Percentiles rank a stretch among this genome's conserved stretches.
Evolutionary conservation across 2,797 vertebrate genomes (phyloP).

Genomic region (Rhynchonycteris naso): DNA sequence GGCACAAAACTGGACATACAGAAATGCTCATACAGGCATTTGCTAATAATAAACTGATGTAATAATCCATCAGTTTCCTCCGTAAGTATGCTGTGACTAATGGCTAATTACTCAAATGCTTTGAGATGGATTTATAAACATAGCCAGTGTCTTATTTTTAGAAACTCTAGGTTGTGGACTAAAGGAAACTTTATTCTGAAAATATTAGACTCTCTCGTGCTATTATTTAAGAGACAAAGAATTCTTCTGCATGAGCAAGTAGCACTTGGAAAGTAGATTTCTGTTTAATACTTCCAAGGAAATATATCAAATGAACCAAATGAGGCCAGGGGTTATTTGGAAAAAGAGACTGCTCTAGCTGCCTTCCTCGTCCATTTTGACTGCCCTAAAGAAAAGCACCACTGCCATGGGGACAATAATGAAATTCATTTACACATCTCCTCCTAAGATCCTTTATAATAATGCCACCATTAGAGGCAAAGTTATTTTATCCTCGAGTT

Average conservation of each 20-base stretch:
- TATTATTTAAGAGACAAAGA: conserved; percentile 63
- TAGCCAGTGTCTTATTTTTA: conserved; percentile 64
- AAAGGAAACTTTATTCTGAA: conserved; percentile 63
- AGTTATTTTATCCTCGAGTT: neutral
- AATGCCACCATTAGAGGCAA: neutral
- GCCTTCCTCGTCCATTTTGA: neutral
- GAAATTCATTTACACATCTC: neutral
- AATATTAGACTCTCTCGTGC: conserved; percentile 1
- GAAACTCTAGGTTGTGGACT: conserved; percentile 65
- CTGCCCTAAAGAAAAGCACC: neutral
- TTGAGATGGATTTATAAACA: conserved; percentile 68
- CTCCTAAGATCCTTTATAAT: neutral
- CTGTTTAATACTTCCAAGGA: neutral
- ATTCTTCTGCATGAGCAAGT: conserved; percentile 42
- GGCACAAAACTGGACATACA: neutral
- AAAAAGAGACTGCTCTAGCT: neutral
- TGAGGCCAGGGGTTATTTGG: neutral
- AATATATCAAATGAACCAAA: neutral
- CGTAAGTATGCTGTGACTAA: conserved; percentile 58
- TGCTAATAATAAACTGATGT: conserved; percentile 46
- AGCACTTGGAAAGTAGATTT: conserved; percentile 33
- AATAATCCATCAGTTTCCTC: conserved; percentile 43
- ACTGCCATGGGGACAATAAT: neutral
- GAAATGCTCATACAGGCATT: conserved; percentile 26
- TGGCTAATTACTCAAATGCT: conserved; percentile 59